These are phyloP conservation scores for Perodicticus potto DNA, from an alignment of 2,797 vertebrate species.

Conservation along the genomic window DNA sequence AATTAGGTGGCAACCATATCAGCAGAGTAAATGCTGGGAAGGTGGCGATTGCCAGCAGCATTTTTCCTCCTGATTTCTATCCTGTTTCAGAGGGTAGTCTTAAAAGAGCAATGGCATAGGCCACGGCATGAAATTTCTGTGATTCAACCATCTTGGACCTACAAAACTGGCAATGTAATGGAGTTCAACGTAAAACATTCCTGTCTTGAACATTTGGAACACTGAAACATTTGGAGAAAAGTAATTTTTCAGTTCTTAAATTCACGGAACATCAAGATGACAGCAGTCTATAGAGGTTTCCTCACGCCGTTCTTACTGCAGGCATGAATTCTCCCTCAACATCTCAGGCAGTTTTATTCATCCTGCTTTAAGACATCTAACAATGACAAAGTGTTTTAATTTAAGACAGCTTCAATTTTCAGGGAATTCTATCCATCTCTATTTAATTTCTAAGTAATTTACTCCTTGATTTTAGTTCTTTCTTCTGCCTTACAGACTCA, in stretches of 20 bases:
- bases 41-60: neutral
- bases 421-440: neutral
- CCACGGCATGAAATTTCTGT: neutral
- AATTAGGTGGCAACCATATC: neutral
- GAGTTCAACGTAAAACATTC: neutral
- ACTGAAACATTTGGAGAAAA: neutral
- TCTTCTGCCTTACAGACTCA: neutral
- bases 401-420: constrained; percentile 13
- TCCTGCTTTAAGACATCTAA: neutral
- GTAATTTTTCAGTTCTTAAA: constrained; percentile 1
- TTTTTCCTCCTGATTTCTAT: neutral
- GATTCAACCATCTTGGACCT: neutral
- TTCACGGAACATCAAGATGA: constrained; percentile 1
- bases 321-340: neutral
- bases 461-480: neutral
- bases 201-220: neutral
- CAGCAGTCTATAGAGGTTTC: neutral
- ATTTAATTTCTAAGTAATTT: neutral
- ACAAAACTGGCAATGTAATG: neutral
- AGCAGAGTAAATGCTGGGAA: neutral
- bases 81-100: neutral
- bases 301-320: neutral
- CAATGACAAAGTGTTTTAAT: constrained; percentile 27
- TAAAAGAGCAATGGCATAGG: neutral
- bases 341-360: neutral